A percentile compares a stretch with the other conserved stretches of the same genome.
Conservation (phyloP, 2,888 invertebrate genomes). For the Rhimphoctona megacephalus region DNA sequence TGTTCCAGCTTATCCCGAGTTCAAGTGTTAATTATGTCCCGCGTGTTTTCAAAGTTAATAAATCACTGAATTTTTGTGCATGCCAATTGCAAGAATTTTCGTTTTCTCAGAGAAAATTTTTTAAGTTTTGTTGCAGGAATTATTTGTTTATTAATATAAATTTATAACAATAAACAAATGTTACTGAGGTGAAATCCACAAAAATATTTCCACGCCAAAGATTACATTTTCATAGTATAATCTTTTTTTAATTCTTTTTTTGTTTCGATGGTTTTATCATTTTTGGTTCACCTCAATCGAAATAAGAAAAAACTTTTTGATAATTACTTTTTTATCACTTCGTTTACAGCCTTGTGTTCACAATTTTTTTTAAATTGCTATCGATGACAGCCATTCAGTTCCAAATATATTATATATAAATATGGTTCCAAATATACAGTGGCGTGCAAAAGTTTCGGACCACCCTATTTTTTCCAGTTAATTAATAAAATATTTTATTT, state of each 20-base stretch:
- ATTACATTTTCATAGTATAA: neutral
- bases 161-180: neutral
- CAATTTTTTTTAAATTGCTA: neutral
- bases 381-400: neutral
- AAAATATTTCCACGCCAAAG: neutral
- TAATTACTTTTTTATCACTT: neutral
- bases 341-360: neutral
- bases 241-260: neutral
- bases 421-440: no score
- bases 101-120: neutral
- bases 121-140: neutral
- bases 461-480: no score
- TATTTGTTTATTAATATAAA: neutral
- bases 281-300: neutral
- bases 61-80: neutral
- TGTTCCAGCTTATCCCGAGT: slow-evolving; percentile 7
- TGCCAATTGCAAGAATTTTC: neutral
- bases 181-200: neutral
- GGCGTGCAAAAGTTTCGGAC: no score
- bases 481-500: no score
- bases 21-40: neutral
- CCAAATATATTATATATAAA: no score
- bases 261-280: neutral
- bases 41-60: neutral
- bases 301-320: neutral